Evolutionary conservation across 2,797 vertebrate species (phyloP).

Genomic region (Gymnoscopelus braueri): DNA sequence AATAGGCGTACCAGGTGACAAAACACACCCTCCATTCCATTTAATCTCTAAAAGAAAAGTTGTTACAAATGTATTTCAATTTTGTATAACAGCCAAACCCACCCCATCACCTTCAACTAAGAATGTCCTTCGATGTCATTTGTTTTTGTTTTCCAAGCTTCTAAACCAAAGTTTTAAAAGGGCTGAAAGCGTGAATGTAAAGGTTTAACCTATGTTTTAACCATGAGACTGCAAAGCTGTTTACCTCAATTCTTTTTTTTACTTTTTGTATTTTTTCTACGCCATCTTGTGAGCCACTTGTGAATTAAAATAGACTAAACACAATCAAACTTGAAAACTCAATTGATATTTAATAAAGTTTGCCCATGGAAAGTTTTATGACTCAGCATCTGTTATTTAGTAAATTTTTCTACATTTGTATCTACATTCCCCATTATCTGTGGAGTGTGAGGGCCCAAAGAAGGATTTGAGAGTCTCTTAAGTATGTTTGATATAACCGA

Average conservation of each 20-base stretch:
- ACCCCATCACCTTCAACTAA: background rate
- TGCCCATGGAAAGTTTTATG: constrained; percentile 2
- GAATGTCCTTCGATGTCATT: constrained; percentile 28
- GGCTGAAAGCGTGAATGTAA: constrained; percentile 49
- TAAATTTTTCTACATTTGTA: too few relatives aligned
- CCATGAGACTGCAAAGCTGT: constrained; percentile 47
- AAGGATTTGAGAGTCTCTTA: too few relatives aligned
- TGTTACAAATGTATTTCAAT: too few relatives aligned
- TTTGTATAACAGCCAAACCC: too few relatives aligned
- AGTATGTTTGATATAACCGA: too few relatives aligned
- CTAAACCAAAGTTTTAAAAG: constrained; percentile 20
- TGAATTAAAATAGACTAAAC: background rate
- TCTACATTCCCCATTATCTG: too few relatives aligned
- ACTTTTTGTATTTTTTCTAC: constrained; percentile 23
- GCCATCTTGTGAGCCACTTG: constrained; percentile 20
- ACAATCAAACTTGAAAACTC: constrained; percentile 2
- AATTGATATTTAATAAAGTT: constrained; percentile 17
- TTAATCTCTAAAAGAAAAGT: too few relatives aligned
- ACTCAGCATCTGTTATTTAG: background rate
- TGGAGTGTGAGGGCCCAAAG: too few relatives aligned
- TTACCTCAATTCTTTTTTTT: constrained; percentile 8
- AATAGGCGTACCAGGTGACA: background rate
- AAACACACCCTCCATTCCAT: background rate
- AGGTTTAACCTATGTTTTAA: constrained; percentile 25
- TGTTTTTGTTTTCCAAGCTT: constrained; percentile 8